Conservation (phyloP, 2,113 vertebrate genomes). For the Oreocharis arfaki region DNA sequence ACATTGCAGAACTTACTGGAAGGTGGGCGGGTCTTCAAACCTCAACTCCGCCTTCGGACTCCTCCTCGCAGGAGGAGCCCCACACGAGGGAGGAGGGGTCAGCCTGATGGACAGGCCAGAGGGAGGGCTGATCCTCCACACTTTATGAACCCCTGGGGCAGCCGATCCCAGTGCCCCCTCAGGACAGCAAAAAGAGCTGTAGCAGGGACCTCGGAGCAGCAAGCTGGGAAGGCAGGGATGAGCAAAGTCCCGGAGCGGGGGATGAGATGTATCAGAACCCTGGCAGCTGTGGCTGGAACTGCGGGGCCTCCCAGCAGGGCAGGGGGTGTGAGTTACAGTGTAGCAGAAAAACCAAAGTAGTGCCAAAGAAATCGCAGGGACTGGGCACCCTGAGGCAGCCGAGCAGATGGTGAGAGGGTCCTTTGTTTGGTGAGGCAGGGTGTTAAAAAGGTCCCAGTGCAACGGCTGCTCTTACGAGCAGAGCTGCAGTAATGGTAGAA, state of each 20-base stretch:
- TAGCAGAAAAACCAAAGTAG: neutral
- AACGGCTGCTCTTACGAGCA: neutral
- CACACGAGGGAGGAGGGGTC: no score
- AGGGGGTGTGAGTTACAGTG: no score
- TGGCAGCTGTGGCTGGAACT: neutral
- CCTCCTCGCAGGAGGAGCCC: no score
- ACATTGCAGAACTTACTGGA: no score
- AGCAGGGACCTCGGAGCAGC: neutral
- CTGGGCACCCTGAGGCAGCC: neutral
- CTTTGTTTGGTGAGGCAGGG: neutral
- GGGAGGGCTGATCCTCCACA: no score
- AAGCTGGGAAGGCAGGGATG: rapidly evolving
- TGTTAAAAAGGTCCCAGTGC: neutral
- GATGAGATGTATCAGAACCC: neutral
- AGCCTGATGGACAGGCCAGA: no score
- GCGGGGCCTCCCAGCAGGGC: neutral
- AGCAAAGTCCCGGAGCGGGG: no score
- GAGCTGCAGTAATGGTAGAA: neutral
- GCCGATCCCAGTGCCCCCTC: neutral
- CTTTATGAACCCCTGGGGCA: no score
- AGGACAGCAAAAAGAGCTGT: no score
- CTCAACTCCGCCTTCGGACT: no score
- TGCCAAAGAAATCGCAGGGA: neutral
- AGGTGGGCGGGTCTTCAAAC: no score
- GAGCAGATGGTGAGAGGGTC: neutral